phyloP scores from a whole-genome alignment of 2,888 invertebrate genomes.

The Hirtodrosophila confusa region DNA sequence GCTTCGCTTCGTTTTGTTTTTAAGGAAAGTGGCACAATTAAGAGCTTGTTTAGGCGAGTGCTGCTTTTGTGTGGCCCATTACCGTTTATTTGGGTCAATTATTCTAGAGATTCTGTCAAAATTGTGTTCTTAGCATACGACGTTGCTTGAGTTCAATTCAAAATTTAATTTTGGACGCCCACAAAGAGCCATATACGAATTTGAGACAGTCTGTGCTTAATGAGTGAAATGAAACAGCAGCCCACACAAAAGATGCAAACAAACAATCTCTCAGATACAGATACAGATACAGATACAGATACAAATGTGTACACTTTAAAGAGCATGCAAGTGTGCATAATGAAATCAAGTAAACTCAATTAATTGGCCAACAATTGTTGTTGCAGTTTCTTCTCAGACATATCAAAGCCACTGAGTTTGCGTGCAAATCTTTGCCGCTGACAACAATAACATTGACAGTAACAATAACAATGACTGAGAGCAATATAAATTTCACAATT shows the following conservation, averaged over 20 bases:
- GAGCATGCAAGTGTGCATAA: slow-evolving; percentile 35
- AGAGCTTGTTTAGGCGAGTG: slow-evolving; percentile 6
- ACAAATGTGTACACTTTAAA: background rate
- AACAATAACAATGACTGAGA: slow-evolving; percentile 3
- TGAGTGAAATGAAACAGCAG: slow-evolving; percentile 23
- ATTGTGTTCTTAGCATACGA: slow-evolving; percentile 20
- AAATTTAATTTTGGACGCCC: slow-evolving; percentile 25
- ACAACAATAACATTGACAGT: slow-evolving; percentile 5
- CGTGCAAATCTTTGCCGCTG: slow-evolving; percentile 7
- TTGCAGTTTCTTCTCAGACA: slow-evolving; percentile 17
- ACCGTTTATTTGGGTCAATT: slow-evolving; percentile 50
- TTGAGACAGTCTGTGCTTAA: slow-evolving; percentile 12
- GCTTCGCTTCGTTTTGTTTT: slow-evolving; percentile 27
- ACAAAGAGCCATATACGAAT: slow-evolving; percentile 19
- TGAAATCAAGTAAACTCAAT: slow-evolving; percentile 72
- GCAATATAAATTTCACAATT: slow-evolving; percentile 29
- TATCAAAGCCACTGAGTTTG: slow-evolving; percentile 5
- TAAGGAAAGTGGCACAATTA: slow-evolving; percentile 31
- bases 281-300: slow-evolving; percentile 2
- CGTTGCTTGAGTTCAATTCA: slow-evolving; percentile 23
- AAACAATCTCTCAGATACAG: slow-evolving; percentile 7
- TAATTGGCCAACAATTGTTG: slow-evolving; percentile 49
- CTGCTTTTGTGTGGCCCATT: slow-evolving; percentile 8
- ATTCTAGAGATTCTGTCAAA: slow-evolving; percentile 26
- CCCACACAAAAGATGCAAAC: slow-evolving; percentile 26